Evolutionary conservation across 2,113 vertebrate genomes (phyloP).

Genomic region (Tetrax tetrax): DNA sequence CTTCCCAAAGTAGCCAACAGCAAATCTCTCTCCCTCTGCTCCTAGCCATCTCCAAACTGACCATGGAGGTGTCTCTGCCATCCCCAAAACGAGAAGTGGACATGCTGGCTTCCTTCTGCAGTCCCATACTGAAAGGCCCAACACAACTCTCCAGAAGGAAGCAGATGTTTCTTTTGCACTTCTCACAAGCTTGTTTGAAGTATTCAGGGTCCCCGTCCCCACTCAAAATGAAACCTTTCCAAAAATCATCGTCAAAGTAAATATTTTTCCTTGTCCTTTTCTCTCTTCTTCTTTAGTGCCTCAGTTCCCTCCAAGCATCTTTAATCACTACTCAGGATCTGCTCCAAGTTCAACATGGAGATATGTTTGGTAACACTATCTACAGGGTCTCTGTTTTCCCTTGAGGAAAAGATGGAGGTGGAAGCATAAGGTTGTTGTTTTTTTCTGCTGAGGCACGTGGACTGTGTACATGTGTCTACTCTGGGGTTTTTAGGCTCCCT

Average conservation of each 20-base stretch:
- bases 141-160: not conserved
- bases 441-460: not conserved
- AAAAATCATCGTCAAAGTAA: not conserved
- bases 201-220: not conserved
- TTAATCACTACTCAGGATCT: not conserved
- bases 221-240: not conserved
- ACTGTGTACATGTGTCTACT: fast-evolving
- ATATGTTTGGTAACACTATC: not conserved
- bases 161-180: not conserved
- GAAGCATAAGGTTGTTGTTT: not conserved
- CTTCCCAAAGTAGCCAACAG: not conserved
- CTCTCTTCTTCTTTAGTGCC: not conserved
- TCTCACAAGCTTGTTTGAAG: not conserved
- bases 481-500: not conserved
- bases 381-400: not conserved
- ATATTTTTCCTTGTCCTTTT: not conserved
- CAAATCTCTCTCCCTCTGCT: not conserved
- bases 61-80: not conserved
- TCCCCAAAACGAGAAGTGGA: not conserved
- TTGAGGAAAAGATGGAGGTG: not conserved
- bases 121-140: not conserved
- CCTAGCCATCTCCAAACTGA: not conserved
- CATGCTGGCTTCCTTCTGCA: fast-evolving
- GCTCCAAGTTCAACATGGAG: not conserved
- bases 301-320: not conserved